These are phyloP conservation scores for Chloroceryle inda DNA, from an alignment of 2,797 vertebrate genomes.

Conservation along the genomic window DNA sequence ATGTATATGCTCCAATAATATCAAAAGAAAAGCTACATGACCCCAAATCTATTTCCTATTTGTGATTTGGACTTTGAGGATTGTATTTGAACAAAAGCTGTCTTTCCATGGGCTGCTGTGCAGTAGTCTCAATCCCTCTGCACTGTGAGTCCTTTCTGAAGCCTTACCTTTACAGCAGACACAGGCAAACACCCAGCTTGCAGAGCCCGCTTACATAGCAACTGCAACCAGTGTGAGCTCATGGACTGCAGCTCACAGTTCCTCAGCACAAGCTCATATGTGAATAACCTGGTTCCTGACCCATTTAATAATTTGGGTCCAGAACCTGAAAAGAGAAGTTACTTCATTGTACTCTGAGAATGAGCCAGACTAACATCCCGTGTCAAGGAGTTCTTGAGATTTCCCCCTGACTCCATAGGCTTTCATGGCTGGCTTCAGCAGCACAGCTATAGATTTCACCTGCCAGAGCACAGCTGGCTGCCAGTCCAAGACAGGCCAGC, in stretches of 20 bases:
- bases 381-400: background rate
- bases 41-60: background rate
- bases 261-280: background rate
- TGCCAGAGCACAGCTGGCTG: background rate
- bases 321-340: background rate
- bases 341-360: background rate
- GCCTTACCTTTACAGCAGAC: background rate
- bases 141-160: background rate
- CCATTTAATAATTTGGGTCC: background rate
- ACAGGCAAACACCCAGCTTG: rapidly evolving
- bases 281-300: background rate
- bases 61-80: background rate
- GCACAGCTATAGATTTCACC: background rate
- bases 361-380: background rate
- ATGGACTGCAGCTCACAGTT: background rate
- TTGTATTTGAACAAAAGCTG: background rate
- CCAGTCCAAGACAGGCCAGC: background rate
- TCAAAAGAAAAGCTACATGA: background rate
- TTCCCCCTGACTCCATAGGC: background rate
- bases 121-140: background rate
- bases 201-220: background rate
- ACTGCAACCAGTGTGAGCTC: background rate
- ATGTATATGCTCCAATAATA: background rate
- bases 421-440: background rate
- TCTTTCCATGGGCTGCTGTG: background rate